Evolutionary conservation across 2,113 vertebrate genomes (phyloP), one percentile per base, ranked within the genome.

Genomic region (Hippocampus guttulatus): DNA sequence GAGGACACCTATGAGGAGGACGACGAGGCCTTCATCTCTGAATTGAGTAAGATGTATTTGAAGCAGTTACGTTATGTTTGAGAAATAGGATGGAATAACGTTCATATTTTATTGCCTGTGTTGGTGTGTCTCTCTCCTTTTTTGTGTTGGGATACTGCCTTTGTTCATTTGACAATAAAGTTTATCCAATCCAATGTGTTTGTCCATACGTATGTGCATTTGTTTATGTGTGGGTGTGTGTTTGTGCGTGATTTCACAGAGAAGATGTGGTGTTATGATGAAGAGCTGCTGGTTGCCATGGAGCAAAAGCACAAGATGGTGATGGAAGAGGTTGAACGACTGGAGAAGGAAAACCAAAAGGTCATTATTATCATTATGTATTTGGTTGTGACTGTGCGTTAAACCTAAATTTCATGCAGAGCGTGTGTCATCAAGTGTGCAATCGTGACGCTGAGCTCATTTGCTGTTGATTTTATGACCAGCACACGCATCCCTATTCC

Each of bases 331-430:
- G 89, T 95, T 66, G 90, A 94, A 73, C 92, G 83, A 70, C 78
- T 97, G 79, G 95, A 98, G 84, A 95, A 94, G 75, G 95, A 98
- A 75, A 95, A 90, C 0, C 95, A 98, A 54, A 92, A 93, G 79
- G 97, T 97, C 30, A 83, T 33, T 33, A 30, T 61, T 15, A 33
- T 5, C 4, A 30, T 60, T 6, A 18, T 15, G 18, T n/a, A 55
- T 55, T 55, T 61, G 11, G 6, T 27, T 30, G 15, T 18, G 58
- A 61, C 27, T 61, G 14, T 61, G 14, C 57, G 16, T 30, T 15
- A 16, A 60, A 18, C 14, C 30, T 60, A 4, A 15, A 60, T 27
- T 64, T 41, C 62, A 23, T 23, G 5, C 25, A 25, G 3, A 14
- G 43, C 1, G 2, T 10, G 15, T 5, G 14, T 14, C 14, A 18